A percentile compares a stretch with the other conserved stretches of the same genome.
These are phyloP conservation scores for Drosophila meridiana DNA, from an alignment of 2,888 invertebrate species.

Conservation along the genomic window DNA sequence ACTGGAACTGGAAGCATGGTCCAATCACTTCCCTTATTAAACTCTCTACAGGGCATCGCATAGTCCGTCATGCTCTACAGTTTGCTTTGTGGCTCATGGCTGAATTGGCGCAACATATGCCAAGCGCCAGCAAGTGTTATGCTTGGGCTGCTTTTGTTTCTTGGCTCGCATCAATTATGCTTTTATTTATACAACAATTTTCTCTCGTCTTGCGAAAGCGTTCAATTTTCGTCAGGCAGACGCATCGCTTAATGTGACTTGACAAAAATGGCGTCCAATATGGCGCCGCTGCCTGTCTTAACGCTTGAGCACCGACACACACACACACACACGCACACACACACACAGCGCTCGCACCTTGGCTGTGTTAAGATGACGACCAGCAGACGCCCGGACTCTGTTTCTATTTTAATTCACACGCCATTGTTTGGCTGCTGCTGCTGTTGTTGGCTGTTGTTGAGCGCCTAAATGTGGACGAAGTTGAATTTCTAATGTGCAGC, in stretches of 20 bases:
- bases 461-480: constrained; percentile 79
- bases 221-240: constrained; percentile 79
- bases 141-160: constrained; percentile 40
- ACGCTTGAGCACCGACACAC: constrained; percentile 61
- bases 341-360: constrained; percentile 63
- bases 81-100: constrained; percentile 67
- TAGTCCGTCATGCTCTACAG: constrained; percentile 24
- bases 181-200: constrained; percentile 81
- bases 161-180: constrained; percentile 75
- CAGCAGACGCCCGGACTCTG: constrained; percentile 56
- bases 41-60: constrained; percentile 20
- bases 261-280: constrained; percentile 83
- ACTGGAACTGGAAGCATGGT: not conserved
- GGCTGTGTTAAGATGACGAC: constrained; percentile 66
- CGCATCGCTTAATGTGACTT: constrained; percentile 82
- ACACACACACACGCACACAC: constrained; percentile 26
- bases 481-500: constrained; percentile 81
- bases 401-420: constrained; percentile 80
- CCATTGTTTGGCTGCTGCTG: constrained; percentile 65
- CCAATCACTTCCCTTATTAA: not conserved
- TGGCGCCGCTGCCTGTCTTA: constrained; percentile 58
- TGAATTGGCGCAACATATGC: constrained; percentile 78
- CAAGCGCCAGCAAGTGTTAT: constrained; percentile 52
- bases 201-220: constrained; percentile 48
- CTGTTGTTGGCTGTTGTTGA: constrained; percentile 39